Evolutionary conservation across 2,113 vertebrate genomes (phyloP), one percentile per base, ranked within the genome.

Genomic region (Chloebia gouldiae): DNA sequence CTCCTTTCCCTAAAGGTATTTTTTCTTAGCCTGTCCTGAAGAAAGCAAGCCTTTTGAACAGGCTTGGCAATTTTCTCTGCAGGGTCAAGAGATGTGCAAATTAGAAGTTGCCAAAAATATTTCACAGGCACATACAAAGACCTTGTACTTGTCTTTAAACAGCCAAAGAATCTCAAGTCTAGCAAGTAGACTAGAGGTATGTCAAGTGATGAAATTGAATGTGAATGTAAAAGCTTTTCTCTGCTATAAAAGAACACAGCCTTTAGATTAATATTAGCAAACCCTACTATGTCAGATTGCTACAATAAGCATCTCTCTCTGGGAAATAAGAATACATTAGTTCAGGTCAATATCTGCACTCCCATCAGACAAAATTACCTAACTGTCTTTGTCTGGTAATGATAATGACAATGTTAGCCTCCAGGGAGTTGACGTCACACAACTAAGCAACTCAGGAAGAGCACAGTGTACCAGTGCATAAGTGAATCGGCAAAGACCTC

Each of bases 321-420:
- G 57, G 45, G 88, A 82, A 89, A 92, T 91, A 97, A 97, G 92
- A 96, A 96, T 96, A 76, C 82, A 92, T 96, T 97, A 92, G 94
- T 95, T 97, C 71, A 90, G 93, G 89, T 95, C 94, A 96, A 92
- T 97, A 96, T 93, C 94, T 97, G 86, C 69, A 73, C 80, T 98
- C 85, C 90, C 89, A 96, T 94, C 95, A 95, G 90, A 93, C 86
- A 81, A 96, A 90, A 87, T 94, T 97, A 94, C 86, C 88, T 93
- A 92, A 97, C 92, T 63, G 86, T 80, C 95, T 97, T 96, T 95
- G 94, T 96, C 92, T 97, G 94, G 79, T 95, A 97, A 92, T 91
- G 91, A 94, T 78, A 61, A 49, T 96, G 97, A 95, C 89, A 91
- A 51, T 86, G 56, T 60, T 91, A 93, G 83, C 89, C 94, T 96